Conservation (phyloP, 2,888 invertebrate genomes). For the Adelphocoris suturalis region DNA sequence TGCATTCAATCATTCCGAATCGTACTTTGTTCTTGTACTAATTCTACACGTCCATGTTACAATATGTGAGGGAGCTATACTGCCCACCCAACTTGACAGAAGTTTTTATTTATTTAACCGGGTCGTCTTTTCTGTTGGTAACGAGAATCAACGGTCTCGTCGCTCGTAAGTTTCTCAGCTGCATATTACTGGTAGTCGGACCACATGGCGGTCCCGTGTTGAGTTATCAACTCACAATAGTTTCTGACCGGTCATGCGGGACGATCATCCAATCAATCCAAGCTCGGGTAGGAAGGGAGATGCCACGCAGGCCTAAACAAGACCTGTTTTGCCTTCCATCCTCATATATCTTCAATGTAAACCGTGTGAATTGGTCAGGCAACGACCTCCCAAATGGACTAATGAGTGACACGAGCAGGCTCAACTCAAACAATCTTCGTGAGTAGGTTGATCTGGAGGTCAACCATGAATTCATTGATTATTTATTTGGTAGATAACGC, state of each 20-base stretch:
- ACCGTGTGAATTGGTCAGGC: constrained; percentile 31
- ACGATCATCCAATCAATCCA: not conserved
- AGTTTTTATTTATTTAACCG: too few relatives aligned
- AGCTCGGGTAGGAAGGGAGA: not conserved
- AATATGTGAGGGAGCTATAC: too few relatives aligned
- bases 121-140: too few relatives aligned
- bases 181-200: not conserved
- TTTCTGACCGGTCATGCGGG: not conserved
- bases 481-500: not conserved
- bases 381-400: constrained; percentile 19
- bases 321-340: constrained; percentile 26
- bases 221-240: not conserved
- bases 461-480: too few relatives aligned
- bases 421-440: not conserved
- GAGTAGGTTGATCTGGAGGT: not conserved
- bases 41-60: too few relatives aligned
- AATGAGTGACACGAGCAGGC: constrained; percentile 5
- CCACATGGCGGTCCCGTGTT: not conserved
- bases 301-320: not conserved
- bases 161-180: too few relatives aligned
- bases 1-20: too few relatives aligned
- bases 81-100: too few relatives aligned
- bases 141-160: too few relatives aligned
- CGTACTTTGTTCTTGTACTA: too few relatives aligned
- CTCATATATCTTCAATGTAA: constrained; percentile 32